These are phyloP conservation scores for Motacilla alba DNA, from an alignment of 2,113 vertebrate genomes.

Conservation along the genomic window DNA sequence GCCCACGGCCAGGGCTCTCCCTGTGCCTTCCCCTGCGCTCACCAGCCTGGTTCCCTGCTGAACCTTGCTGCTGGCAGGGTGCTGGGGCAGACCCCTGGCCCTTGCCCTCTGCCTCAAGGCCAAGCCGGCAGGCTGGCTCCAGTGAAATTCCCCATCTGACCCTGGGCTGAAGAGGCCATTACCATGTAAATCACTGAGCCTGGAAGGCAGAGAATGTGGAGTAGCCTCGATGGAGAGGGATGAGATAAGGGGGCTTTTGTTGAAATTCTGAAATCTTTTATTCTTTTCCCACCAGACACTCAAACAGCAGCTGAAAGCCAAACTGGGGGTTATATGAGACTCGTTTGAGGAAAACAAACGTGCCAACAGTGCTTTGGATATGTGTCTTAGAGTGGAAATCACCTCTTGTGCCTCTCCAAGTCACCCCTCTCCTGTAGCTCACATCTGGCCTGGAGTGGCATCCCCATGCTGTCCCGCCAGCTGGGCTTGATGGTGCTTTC, in stretches of 20 bases:
- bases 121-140: neutral
- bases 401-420: neutral
- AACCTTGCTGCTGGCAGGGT: neutral
- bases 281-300: neutral
- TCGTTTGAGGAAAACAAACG: neutral
- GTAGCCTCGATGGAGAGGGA: neutral
- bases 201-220: neutral
- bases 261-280: neutral
- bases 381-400: neutral
- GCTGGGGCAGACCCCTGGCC: neutral
- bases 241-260: neutral
- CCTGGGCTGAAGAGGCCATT: neutral
- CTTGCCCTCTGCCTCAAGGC: neutral
- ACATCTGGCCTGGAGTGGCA: neutral
- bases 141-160: neutral
- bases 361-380: neutral
- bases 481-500: neutral
- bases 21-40: accelerated
- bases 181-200: slow-evolving; percentile 2
- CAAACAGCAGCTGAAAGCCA: neutral
- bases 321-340: neutral
- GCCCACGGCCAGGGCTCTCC: neutral
- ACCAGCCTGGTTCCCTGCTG: neutral
- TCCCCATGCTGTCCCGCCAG: neutral
- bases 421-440: neutral